phyloP scores from a whole-genome alignment of 2,797 vertebrate genomes.

The Macropodus opercularis region DNA sequence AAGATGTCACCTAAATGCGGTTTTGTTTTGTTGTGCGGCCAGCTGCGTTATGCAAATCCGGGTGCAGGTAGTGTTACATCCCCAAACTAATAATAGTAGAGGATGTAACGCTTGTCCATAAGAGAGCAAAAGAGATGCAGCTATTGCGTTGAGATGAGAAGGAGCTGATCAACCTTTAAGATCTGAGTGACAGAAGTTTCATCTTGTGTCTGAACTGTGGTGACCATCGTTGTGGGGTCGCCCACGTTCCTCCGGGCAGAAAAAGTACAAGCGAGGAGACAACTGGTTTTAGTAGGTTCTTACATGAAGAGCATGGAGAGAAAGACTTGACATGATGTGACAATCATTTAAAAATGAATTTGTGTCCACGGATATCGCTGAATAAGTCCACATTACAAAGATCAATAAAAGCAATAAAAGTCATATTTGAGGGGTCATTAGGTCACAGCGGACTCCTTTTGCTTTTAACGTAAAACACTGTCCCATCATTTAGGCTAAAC shows the following conservation, averaged over 20 bases:
- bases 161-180: no score
- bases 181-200: constrained; percentile 25
- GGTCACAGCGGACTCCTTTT: no score
- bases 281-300: constrained; percentile 54
- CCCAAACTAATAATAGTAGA: constrained; percentile 28
- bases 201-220: constrained; percentile 19
- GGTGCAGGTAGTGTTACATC: constrained; percentile 30
- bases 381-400: constrained; percentile 24
- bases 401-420: no score
- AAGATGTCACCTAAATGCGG: constrained; percentile 51
- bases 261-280: constrained; percentile 39
- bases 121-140: constrained; percentile 5
- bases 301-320: constrained; percentile 50
- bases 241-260: constrained; percentile 27
- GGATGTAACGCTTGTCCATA: constrained; percentile 25
- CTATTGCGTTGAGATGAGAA: background rate
- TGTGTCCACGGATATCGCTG: constrained; percentile 42
- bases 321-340: constrained; percentile 70
- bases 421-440: background rate
- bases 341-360: constrained; percentile 73
- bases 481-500: background rate
- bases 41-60: constrained; percentile 47
- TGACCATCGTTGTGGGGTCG: constrained; percentile 34
- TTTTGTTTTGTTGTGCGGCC: constrained; percentile 60
- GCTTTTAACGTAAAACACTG: no score